Evolutionary conservation across 2,888 invertebrate species (phyloP).

Genomic region (Xanthia togata): DNA sequence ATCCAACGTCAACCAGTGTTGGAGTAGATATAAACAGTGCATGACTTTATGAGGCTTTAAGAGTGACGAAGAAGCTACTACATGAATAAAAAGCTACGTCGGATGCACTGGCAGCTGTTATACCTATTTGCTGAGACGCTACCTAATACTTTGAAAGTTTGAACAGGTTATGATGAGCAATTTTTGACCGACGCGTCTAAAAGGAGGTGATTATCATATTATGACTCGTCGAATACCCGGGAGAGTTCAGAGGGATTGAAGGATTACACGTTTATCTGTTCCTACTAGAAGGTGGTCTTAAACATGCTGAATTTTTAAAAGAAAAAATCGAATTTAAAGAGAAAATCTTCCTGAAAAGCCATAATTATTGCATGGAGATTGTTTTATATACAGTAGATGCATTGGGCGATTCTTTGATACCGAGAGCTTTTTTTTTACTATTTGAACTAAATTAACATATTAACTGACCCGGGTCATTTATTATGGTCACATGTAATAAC

Average conservation of each 20-base stretch:
- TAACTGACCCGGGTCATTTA: too few relatives aligned
- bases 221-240: too few relatives aligned
- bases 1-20: not conserved
- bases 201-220: not conserved
- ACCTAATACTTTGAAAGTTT: not conserved
- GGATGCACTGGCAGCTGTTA: not conserved
- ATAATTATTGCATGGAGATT: not conserved
- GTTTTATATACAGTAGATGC: not conserved
- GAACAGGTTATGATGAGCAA: not conserved
- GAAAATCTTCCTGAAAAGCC: not conserved
- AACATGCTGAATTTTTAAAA: not conserved
- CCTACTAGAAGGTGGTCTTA: not conserved
- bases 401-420: not conserved
- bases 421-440: too few relatives aligned
- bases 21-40: not conserved
- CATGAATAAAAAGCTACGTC: not conserved
- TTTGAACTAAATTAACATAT: too few relatives aligned
- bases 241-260: not conserved
- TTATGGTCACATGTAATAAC: not conserved
- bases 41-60: not conserved
- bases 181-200: not conserved
- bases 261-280: not conserved
- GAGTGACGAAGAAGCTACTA: not conserved
- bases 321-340: not conserved
- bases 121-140: not conserved